Conservation (phyloP, 2,888 invertebrate genomes). For the Clunio marinus region DNA sequence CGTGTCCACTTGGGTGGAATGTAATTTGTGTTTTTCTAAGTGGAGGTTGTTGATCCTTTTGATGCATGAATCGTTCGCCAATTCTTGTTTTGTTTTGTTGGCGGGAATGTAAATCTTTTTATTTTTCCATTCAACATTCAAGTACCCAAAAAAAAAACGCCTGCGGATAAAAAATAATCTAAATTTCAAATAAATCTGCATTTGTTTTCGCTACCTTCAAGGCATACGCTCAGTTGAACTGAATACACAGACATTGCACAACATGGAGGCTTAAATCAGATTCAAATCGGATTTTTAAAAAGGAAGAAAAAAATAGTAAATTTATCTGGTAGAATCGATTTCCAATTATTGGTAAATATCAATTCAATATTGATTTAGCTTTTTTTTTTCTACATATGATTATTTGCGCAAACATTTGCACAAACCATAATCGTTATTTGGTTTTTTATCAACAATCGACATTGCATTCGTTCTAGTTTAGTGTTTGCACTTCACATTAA, state of each 20-base stretch:
- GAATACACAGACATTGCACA: slow-evolving; percentile 2
- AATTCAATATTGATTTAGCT: slow-evolving; percentile 14
- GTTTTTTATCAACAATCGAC: slow-evolving; percentile 21
- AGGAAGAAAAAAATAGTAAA: slow-evolving; percentile 2
- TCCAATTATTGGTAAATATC: slow-evolving; percentile 36
- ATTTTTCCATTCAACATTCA: not conserved
- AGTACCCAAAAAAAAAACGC: slow-evolving; percentile 8
- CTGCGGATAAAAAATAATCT: slow-evolving; percentile 14
- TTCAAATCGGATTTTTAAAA: not conserved
- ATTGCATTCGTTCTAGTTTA: slow-evolving; percentile 17
- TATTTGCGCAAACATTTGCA: slow-evolving; percentile 36
- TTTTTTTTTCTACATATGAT: slow-evolving; percentile 11
- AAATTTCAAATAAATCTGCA: slow-evolving; percentile 28
- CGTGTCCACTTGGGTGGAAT: not conserved
- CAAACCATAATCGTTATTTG: slow-evolving; percentile 32
- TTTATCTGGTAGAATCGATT: slow-evolving; percentile 33
- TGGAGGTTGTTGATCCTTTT: not conserved
- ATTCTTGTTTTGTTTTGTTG: not conserved
- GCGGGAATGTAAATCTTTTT: slow-evolving; percentile 3
- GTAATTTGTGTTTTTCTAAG: not conserved
- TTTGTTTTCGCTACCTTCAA: not conserved
- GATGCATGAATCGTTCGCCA: not conserved
- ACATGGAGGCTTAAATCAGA: no score
- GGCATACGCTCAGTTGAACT: slow-evolving; percentile 27
- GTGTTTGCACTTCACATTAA: slow-evolving; percentile 19